Evolutionary conservation across 2,797 vertebrate genomes (phyloP), one percentile per base, ranked within the genome.

Genomic region (Psittacula derbiana): DNA sequence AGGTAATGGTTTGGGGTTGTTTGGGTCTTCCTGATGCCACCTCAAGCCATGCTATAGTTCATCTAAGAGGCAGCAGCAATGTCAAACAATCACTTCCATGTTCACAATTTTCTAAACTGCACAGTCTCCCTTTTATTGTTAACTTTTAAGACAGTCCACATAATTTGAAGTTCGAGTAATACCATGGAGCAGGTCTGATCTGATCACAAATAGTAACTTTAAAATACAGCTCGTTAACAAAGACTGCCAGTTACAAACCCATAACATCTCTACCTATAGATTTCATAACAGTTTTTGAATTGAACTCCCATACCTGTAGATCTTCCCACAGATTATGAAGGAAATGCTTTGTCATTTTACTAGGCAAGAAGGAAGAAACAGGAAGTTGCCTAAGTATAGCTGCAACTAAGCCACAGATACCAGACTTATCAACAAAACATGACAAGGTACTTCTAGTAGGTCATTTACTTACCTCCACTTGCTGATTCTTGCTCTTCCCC

Each of bases 401-500:
- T 52, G 49, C 49, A 74, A 80, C 31, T 25, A n/a, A 90, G 20
- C 64, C 46, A 70, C 2, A 49, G 38, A 55, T 27, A 79, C 24
- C 52, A 79, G 60, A 80, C 47, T 87, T 43, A 19, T 57, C 19
- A 69, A 61, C 30, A 94, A 86, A 79, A 52, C 6, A 55, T 0
- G 2, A 67, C 64, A 94, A 74, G 17, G 25, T 78, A 50, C 60
- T 91, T 87, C 79, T 33, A 27, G 16, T 30, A 84, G 65, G n/a
- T 71, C 38, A 70, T 70, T 91, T 86, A 97, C 98, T 97, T 98
- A 98, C 98, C 98, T 98, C 98, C 98, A 96, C 98, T 98, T 96
- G 98, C 97, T 91, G 98, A 97, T 81, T 98, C 97, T 91, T 98
- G 98, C 36, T 99, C 99, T 96, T 99, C 99, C 93, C 98, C 98